Conservation (phyloP, 2,113 vertebrate genomes). For the Gambusia holbrooki region DNA sequence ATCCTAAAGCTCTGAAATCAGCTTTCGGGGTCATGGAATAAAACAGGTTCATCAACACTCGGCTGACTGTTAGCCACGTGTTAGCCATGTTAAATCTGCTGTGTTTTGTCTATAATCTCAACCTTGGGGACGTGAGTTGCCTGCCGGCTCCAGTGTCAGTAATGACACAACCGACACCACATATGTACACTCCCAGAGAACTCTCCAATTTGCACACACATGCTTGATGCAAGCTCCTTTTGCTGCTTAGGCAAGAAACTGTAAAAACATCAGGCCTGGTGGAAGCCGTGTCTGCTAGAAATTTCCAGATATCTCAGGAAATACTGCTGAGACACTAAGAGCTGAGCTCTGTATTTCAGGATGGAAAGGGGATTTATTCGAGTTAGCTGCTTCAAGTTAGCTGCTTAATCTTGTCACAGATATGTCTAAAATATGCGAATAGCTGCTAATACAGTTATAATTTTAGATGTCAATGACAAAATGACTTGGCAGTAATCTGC, state of each 20-base stretch:
- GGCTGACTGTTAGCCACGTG: neutral
- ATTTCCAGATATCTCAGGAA: conserved; percentile 23
- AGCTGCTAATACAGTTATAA: too few relatives aligned
- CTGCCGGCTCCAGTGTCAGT: conserved; percentile 43
- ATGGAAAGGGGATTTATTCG: conserved; percentile 49
- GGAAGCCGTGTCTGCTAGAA: conserved; percentile 27
- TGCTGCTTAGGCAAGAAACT: conserved; percentile 21
- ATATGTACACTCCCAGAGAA: conserved; percentile 10
- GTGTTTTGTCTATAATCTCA: conserved; percentile 52
- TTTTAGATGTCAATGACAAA: too few relatives aligned
- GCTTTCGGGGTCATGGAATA: conserved; percentile 16
- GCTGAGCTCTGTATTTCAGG: conserved; percentile 14
- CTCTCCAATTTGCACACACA: neutral
- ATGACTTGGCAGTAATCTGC: too few relatives aligned
- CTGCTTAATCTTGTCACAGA: conserved; percentile 39
- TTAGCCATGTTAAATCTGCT: neutral
- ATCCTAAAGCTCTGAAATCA: conserved; percentile 41
- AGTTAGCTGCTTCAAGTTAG: conserved; percentile 27
- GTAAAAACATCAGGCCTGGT: conserved; percentile 2
- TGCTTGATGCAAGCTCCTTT: conserved; percentile 15
- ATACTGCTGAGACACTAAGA: conserved; percentile 9
- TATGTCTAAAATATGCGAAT: neutral
- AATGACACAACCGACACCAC: conserved; percentile 30
- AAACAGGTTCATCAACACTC: conserved; percentile 29
- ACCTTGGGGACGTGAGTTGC: conserved; percentile 34